phyloP scores from a whole-genome alignment of 2,797 vertebrate species.

The Apodemus agrarius region DNA sequence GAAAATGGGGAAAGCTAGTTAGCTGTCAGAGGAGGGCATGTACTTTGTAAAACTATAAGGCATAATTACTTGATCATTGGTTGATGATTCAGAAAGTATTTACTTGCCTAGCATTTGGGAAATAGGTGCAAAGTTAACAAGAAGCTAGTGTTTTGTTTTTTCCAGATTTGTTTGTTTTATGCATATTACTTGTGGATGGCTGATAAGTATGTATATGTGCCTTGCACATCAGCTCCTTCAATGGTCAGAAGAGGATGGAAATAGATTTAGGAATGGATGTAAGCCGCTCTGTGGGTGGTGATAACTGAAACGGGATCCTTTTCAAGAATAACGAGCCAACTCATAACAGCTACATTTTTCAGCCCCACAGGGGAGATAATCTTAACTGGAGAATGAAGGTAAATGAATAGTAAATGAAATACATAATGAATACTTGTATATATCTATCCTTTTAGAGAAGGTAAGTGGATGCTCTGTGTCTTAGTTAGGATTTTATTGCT shows the following conservation, averaged over 20 bases:
- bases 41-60: not conserved
- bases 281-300: not conserved
- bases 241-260: not conserved
- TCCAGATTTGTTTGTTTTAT: not conserved
- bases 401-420: not conserved
- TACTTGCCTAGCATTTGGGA: not conserved
- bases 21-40: not conserved
- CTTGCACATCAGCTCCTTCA: not conserved
- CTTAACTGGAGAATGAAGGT: not conserved
- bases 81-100: constrained; percentile 4
- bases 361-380: not conserved
- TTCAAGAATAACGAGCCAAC: not conserved
- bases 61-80: not conserved
- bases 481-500: not conserved
- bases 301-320: not conserved
- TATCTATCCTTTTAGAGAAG: not conserved
- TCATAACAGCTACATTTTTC: not conserved
- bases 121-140: not conserved
- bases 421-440: not conserved
- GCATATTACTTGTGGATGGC: not conserved
- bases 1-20: not conserved
- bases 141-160: not conserved
- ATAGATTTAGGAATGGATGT: not conserved
- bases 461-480: not conserved
- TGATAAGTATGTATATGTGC: not conserved